A percentile compares a stretch with the other conserved stretches of the same genome.
Conservation (phyloP, 1,140 invertebrate species). For the Holotrichia oblita region DNA sequence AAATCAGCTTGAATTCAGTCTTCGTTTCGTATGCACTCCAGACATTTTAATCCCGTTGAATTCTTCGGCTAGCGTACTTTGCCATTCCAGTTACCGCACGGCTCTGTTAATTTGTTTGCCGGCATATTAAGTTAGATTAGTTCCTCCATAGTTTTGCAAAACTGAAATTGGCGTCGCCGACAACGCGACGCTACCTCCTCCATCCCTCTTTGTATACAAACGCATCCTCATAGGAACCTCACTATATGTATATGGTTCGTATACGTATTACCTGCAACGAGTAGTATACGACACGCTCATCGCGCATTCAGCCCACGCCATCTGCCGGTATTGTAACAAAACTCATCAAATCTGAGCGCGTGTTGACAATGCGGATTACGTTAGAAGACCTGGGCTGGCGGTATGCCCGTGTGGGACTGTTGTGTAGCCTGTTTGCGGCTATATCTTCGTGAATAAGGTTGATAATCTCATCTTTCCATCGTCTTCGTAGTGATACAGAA, state of each 20-base stretch:
- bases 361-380: constrained; percentile 61
- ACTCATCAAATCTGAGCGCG: constrained; percentile 61
- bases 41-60: constrained; percentile 14
- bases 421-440: background rate
- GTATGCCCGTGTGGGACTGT: background rate
- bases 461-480: constrained; percentile 60
- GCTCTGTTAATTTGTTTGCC: constrained; percentile 40
- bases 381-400: constrained; percentile 54
- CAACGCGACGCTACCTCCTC: background rate
- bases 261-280: too few species aligned
- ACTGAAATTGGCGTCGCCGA: constrained; percentile 40
- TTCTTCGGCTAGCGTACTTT: background rate
- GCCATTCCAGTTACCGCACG: background rate
- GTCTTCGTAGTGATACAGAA: constrained; percentile 46
- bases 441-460: constrained; percentile 42
- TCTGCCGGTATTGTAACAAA: constrained; percentile 58
- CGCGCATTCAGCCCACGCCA: constrained; percentile 52
- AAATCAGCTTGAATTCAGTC: background rate
- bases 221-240: too few species aligned
- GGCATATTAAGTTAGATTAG: constrained; percentile 50
- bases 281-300: constrained; percentile 47
- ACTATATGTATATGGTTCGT: too few species aligned
- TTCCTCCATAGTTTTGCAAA: constrained; percentile 40
- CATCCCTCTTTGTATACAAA: background rate
- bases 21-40: background rate